Evolutionary conservation across 2,113 vertebrate species (phyloP).

Genomic region (Rhea americana): DNA sequence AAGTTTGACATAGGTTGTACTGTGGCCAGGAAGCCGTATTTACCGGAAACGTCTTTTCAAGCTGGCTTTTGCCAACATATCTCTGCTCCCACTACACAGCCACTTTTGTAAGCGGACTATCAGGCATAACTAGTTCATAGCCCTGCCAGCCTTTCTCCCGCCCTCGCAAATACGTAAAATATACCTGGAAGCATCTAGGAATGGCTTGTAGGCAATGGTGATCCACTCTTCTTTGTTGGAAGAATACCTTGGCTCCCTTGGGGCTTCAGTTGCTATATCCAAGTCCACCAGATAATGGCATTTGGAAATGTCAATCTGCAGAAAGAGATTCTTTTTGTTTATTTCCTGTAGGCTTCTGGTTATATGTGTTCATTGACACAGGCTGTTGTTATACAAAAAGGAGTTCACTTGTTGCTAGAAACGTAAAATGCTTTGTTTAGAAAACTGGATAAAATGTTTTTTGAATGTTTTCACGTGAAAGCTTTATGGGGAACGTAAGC

Average conservation of each 20-base stretch:
- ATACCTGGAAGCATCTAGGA: constrained; percentile 92
- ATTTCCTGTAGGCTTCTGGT: not conserved
- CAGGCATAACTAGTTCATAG: not conserved
- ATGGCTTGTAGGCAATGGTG: constrained; percentile 89
- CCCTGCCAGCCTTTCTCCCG: not conserved
- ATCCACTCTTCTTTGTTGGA: constrained; percentile 90
- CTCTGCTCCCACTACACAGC: not conserved
- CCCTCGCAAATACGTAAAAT: not conserved
- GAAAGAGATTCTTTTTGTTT: not conserved
- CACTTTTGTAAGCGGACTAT: not conserved
- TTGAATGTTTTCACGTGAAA: not conserved
- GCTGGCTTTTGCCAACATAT: not conserved
- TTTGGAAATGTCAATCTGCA: constrained; percentile 89
- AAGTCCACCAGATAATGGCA: constrained; percentile 97
- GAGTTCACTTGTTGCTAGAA: not conserved
- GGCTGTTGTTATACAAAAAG: not conserved
- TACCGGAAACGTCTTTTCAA: not conserved
- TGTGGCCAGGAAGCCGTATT: not conserved
- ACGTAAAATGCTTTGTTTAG: not conserved
- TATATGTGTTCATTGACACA: not conserved
- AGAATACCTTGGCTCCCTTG: constrained; percentile 87
- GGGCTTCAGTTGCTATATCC: constrained; percentile 79
- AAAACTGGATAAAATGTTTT: not conserved
- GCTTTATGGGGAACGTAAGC: not conserved
- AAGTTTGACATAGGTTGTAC: not conserved